phyloP scores from a whole-genome alignment of 2,888 invertebrate genomes.

The Drosophila silvestris region DNA sequence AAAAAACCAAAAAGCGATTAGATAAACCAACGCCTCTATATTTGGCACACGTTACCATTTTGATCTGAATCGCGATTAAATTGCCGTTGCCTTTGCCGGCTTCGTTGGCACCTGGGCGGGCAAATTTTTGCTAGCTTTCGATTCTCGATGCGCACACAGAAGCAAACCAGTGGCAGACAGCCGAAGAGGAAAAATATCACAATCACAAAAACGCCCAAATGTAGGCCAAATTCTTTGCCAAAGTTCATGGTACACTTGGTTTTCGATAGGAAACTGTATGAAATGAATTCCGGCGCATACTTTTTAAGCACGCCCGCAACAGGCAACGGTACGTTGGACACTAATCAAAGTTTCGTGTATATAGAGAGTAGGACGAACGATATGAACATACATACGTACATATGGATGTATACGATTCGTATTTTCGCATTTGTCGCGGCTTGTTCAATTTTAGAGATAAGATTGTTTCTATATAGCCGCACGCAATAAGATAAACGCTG shows the following conservation, averaged over 20 bases:
- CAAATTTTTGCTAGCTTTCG: conserved; percentile 66
- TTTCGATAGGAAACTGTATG: not conserved
- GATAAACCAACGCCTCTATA: conserved; percentile 45
- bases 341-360: conserved; percentile 38
- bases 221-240: conserved; percentile 38
- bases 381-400: not conserved
- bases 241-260: conserved; percentile 38
- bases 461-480: conserved; percentile 40
- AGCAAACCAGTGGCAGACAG: conserved; percentile 70
- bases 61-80: conserved; percentile 30
- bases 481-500: conserved; percentile 41
- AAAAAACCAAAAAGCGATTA: conserved; percentile 49
- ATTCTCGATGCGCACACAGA: conserved; percentile 66
- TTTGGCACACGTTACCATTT: conserved; percentile 73
- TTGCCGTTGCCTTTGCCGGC: conserved; percentile 18
- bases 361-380: conserved; percentile 15
- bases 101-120: conserved; percentile 44
- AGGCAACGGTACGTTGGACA: conserved; percentile 41
- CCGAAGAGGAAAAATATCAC: conserved; percentile 59
- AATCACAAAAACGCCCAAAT: conserved; percentile 54
- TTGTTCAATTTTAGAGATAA: conserved; percentile 44
- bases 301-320: conserved; percentile 37
- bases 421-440: conserved; percentile 1
- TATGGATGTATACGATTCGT: conserved; percentile 5
- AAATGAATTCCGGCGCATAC: conserved; percentile 19